These are phyloP conservation scores for Hofmannophila pseudospretella DNA, from an alignment of 2,888 invertebrate genomes.

Conservation along the genomic window DNA sequence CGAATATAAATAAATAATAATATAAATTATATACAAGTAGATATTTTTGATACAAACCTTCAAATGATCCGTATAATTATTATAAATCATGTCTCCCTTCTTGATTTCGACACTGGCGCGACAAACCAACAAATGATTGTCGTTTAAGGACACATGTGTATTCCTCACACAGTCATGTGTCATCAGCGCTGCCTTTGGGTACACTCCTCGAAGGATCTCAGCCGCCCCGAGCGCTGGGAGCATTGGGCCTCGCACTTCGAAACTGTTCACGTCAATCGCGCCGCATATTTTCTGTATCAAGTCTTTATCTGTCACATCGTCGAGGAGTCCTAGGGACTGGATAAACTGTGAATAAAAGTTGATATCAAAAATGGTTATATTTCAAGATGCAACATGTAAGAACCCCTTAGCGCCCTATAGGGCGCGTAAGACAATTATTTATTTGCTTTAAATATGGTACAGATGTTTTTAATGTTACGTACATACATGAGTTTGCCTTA, in stretches of 20 bases:
- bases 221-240: constrained; percentile 49
- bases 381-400: too few species aligned
- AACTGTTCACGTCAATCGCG: constrained; percentile 86
- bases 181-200: constrained; percentile 82
- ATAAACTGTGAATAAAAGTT: constrained; percentile 70
- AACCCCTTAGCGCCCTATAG: too few species aligned
- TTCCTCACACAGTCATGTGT: constrained; percentile 88
- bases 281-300: constrained; percentile 84
- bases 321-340: constrained; percentile 57
- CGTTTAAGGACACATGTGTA: constrained; percentile 84
- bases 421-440: too few species aligned
- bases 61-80: constrained; percentile 85
- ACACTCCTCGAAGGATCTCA: constrained; percentile 80
- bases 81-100: constrained; percentile 79
- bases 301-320: constrained; percentile 57
- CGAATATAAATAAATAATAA: too few species aligned
- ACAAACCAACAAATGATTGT: constrained; percentile 81
- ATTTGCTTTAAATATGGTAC: too few species aligned
- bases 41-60: too few species aligned
- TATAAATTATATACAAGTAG: too few species aligned
- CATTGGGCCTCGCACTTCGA: constrained; percentile 82
- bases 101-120: constrained; percentile 81
- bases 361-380: too few species aligned
- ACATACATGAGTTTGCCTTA: too few species aligned
- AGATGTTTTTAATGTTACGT: too few species aligned